A percentile compares a stretch with the other conserved stretches of the same genome.
Evolutionary conservation across 2,113 vertebrate species (phyloP).

Genomic region (Solea senegalensis): DNA sequence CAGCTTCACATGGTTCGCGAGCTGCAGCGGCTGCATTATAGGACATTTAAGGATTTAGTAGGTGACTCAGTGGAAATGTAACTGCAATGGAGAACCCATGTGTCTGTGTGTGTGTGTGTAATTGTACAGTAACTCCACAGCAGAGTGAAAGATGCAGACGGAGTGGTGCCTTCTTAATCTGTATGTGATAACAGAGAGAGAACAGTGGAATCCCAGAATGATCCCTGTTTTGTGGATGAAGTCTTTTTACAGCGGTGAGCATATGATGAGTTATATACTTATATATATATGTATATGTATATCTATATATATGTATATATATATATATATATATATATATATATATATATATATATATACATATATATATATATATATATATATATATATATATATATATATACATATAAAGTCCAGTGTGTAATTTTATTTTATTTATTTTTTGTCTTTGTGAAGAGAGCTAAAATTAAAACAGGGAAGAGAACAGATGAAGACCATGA

Average conservation of each 20-base stretch:
- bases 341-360: too few relatives aligned
- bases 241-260: background rate
- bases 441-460: too few relatives aligned
- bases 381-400: too few relatives aligned
- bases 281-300: too few relatives aligned
- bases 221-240: background rate
- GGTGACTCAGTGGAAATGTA: background rate
- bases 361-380: too few relatives aligned
- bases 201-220: slow-evolving; percentile 1
- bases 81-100: background rate
- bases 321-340: too few relatives aligned
- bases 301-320: too few relatives aligned
- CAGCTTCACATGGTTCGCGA: slow-evolving; percentile 12
- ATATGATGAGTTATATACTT: too few relatives aligned
- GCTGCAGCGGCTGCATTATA: background rate
- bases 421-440: too few relatives aligned
- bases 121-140: background rate
- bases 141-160: slow-evolving; percentile 42
- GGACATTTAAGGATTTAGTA: slow-evolving; percentile 2
- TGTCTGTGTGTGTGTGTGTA: background rate
- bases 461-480: too few relatives aligned
- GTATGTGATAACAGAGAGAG: slow-evolving; percentile 43
- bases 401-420: too few relatives aligned
- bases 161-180: slow-evolving; percentile 38
- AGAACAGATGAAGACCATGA: too few relatives aligned